Percentiles rank a stretch among this genome's conserved stretches.
Conservation (phyloP, 1,140 invertebrate species). For the Andricus grossulariae region DNA sequence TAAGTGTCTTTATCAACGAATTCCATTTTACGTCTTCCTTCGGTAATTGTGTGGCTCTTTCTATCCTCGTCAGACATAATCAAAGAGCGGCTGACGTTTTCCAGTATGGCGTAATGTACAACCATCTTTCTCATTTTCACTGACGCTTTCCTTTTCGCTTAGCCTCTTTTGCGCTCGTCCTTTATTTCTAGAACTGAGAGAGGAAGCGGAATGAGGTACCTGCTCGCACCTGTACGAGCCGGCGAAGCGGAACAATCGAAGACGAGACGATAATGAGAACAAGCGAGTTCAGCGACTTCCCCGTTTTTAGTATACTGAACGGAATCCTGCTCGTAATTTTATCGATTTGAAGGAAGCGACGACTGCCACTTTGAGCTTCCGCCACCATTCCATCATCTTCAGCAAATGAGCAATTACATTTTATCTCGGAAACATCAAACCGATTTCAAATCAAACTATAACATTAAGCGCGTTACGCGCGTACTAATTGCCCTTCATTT, state of each 20-base stretch:
- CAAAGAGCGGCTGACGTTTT: constrained; percentile 48
- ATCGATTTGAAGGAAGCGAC: constrained; percentile 18
- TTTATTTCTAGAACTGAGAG: constrained; percentile 25
- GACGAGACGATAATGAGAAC: constrained; percentile 62
- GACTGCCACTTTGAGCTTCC: neutral
- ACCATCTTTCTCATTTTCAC: constrained; percentile 17
- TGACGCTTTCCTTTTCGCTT: constrained; percentile 5
- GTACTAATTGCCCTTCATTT: too few species aligned
- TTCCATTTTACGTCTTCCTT: constrained; percentile 16
- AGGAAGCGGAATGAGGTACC: constrained; percentile 49
- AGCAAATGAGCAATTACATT: constrained; percentile 8
- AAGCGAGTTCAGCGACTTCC: constrained; percentile 38
- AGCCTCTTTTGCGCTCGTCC: neutral
- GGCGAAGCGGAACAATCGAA: constrained; percentile 58
- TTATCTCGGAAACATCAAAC: neutral
- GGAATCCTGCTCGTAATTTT: constrained; percentile 1
- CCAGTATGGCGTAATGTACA: neutral
- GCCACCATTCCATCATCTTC: constrained; percentile 15
- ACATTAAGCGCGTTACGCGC: too few species aligned
- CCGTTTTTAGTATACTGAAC: constrained; percentile 16
- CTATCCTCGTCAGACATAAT: constrained; percentile 48
- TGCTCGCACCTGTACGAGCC: constrained; percentile 51
- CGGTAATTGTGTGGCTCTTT: neutral
- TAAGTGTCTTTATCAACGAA: constrained; percentile 53
- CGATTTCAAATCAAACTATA: neutral